A percentile compares a stretch with the other conserved stretches of the same genome.
Conservation (phyloP, 2,797 vertebrate species). For the Buceros bicornis region DNA sequence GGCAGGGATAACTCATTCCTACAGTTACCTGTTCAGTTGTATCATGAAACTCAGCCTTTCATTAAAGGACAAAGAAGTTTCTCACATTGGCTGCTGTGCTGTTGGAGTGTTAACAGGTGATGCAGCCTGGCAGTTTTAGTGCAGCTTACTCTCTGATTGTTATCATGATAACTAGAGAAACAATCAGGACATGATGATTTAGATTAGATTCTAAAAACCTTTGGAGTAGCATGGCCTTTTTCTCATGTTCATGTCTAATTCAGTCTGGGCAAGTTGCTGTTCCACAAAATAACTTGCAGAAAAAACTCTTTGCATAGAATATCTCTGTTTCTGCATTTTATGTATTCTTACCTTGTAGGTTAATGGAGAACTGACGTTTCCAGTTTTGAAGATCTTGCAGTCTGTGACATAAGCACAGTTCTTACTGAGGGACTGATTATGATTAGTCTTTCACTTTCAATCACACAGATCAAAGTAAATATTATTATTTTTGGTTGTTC, state of each 20-base stretch:
- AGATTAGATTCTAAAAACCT: background rate
- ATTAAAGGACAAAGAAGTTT: background rate
- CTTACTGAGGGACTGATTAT: background rate
- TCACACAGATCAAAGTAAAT: conserved; percentile 8
- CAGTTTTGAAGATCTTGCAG: background rate
- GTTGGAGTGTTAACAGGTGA: background rate
- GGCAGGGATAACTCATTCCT: background rate
- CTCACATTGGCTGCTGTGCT: background rate
- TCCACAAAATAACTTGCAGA: background rate
- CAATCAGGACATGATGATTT: background rate
- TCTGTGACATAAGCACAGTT: background rate
- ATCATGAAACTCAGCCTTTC: background rate
- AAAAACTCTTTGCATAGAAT: background rate
- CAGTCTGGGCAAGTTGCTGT: background rate
- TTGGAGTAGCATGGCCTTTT: background rate
- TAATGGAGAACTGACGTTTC: background rate
- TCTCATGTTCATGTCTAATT: background rate
- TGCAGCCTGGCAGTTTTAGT: background rate
- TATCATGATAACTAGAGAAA: background rate
- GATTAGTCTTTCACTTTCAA: background rate
- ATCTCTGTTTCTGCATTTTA: background rate
- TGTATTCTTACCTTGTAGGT: background rate
- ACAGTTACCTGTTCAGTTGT: background rate
- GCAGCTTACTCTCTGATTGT: background rate
- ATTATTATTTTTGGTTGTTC: background rate